Conservation (phyloP, 2,888 invertebrate species). For the Invenusta paracnida region DNA sequence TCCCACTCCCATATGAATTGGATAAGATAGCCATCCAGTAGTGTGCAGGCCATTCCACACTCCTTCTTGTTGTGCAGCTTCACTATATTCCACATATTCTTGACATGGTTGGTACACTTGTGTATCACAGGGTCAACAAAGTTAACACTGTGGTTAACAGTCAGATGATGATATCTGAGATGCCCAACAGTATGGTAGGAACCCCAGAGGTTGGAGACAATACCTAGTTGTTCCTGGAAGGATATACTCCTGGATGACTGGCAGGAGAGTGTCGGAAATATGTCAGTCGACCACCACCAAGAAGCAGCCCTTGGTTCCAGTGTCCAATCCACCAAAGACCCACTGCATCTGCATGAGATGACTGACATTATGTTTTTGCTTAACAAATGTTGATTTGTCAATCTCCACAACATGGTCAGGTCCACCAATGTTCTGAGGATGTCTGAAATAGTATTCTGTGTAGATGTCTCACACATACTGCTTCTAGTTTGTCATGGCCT, state of each 20-base stretch:
- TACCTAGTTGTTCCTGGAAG: slow-evolving; percentile 1
- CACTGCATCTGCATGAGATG: slow-evolving; percentile 15
- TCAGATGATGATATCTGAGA: not conserved
- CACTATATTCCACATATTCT: slow-evolving; percentile 32
- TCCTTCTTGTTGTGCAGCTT: slow-evolving; percentile 30
- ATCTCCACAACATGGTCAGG: not conserved
- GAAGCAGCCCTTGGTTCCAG: not conserved
- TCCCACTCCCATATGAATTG: slow-evolving; percentile 35
- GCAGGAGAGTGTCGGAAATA: slow-evolving; percentile 3
- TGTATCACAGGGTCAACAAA: slow-evolving; percentile 26
- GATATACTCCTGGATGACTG: slow-evolving; percentile 1
- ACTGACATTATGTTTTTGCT: not conserved
- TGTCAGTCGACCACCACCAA: not conserved
- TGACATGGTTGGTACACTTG: not conserved
- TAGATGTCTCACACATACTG: not conserved
- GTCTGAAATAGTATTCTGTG: not conserved
- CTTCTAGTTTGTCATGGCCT: too few species aligned
- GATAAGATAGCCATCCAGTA: slow-evolving; percentile 24
- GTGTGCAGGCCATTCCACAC: slow-evolving; percentile 13
- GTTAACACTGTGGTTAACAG: not conserved
- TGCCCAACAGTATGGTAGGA: slow-evolving; percentile 15
- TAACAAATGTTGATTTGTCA: not conserved
- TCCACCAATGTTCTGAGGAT: not conserved
- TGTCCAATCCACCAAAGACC: slow-evolving; percentile 21
- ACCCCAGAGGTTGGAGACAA: slow-evolving; percentile 23